Evolutionary conservation across 2,888 invertebrate genomes (phyloP).

Genomic region (Drosophila anomelani): DNA sequence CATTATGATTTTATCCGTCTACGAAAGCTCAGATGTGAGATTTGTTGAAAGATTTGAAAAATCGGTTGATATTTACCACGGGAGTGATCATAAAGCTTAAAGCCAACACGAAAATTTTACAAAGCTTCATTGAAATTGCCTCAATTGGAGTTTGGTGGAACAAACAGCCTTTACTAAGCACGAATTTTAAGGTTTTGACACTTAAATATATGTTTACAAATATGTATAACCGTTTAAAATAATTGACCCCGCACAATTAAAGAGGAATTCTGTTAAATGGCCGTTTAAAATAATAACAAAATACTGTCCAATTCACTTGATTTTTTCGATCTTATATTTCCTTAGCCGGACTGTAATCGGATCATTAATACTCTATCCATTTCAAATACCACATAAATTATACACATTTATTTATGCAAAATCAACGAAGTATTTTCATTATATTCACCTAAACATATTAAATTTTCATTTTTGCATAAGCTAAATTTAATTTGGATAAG

Average conservation of each 20-base stretch:
- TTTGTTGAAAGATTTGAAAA: too few species aligned
- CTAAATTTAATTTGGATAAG: too few species aligned
- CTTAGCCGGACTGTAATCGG: too few species aligned
- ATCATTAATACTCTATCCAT: too few species aligned
- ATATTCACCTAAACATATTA: too few species aligned
- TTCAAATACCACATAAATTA: too few species aligned
- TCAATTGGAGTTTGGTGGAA: neutral
- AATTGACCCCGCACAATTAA: conserved; percentile 4
- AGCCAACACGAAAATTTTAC: neutral
- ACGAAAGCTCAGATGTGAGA: neutral
- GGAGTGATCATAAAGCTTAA: neutral
- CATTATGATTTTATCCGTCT: conserved; percentile 32
- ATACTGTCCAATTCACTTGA: neutral
- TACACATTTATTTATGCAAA: too few species aligned
- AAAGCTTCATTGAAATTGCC: conserved; percentile 4
- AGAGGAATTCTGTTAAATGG: conserved; percentile 2
- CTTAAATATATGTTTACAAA: neutral
- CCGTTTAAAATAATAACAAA: conserved; percentile 2
- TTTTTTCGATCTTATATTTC: neutral
- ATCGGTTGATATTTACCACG: conserved; percentile 20
- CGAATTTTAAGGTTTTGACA: neutral
- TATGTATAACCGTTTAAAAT: conserved; percentile 1
- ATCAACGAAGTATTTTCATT: too few species aligned
- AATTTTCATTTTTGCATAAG: too few species aligned
- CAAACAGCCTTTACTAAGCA: conserved; percentile 11